These are phyloP conservation scores for Eumacrocentrus americanus DNA, from an alignment of 2,888 invertebrate species.

Conservation along the genomic window DNA sequence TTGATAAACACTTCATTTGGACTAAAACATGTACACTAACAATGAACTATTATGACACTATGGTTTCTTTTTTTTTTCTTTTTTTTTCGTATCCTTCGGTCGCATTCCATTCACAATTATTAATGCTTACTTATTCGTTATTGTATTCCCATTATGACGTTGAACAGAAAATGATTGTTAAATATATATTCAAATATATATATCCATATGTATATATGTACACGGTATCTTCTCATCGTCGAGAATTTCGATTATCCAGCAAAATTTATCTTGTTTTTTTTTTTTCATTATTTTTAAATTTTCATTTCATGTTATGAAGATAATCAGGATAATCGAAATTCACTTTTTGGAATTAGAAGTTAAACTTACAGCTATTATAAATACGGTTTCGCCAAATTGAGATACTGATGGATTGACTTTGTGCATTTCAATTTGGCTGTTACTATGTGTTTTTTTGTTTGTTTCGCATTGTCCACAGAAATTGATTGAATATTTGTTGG, in stretches of 20 bases:
- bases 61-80: constrained; percentile 31
- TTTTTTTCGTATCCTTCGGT: background rate
- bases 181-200: constrained; percentile 38
- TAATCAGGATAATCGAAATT: constrained; percentile 22
- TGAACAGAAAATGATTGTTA: constrained; percentile 31
- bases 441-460: constrained; percentile 4
- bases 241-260: constrained; percentile 28
- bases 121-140: background rate
- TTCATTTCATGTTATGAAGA: too few relatives aligned
- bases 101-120: background rate
- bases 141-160: constrained; percentile 22
- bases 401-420: constrained; percentile 12
- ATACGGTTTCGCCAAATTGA: constrained; percentile 22
- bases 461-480: background rate
- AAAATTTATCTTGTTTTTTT: constrained; percentile 6
- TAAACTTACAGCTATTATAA: constrained; percentile 42
- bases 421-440: constrained; percentile 9
- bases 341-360: constrained; percentile 31
- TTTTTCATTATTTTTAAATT: too few relatives aligned
- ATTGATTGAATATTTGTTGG: background rate
- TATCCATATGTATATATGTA: constrained; percentile 34
- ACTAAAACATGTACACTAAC: constrained; percentile 44
- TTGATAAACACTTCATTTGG: constrained; percentile 45
- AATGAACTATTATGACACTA: constrained; percentile 41
- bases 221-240: constrained; percentile 35